Evolutionary conservation across 2,888 invertebrate species (phyloP).

Genomic region (Amblyteles armatorius): DNA sequence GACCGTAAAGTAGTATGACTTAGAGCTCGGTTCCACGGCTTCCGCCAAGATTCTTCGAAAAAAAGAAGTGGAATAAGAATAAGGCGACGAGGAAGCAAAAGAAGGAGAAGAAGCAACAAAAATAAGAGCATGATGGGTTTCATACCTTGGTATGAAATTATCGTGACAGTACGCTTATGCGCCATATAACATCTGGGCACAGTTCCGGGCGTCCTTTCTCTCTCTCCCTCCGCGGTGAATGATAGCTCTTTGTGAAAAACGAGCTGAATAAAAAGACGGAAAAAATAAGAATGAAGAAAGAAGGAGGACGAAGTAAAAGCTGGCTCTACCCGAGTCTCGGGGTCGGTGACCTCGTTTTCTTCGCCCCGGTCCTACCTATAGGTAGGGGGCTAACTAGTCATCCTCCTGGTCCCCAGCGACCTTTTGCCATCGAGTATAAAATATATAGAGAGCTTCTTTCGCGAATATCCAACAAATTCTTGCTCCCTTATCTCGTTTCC

Average conservation of each 20-base stretch:
- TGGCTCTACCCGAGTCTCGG: slow-evolving; percentile 1
- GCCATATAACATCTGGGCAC: slow-evolving; percentile 33
- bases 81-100: slow-evolving; percentile 17
- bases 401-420: slow-evolving; percentile 34
- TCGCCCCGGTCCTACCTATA: not conserved
- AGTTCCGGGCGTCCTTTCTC: slow-evolving; percentile 42
- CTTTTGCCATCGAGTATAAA: slow-evolving; percentile 30
- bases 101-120: slow-evolving; percentile 10
- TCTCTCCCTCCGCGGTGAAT: slow-evolving; percentile 12
- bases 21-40: slow-evolving; percentile 28
- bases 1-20: slow-evolving; percentile 39
- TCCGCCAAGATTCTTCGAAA: slow-evolving; percentile 32
- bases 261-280: not conserved
- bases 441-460: slow-evolving; percentile 36
- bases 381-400: slow-evolving; percentile 44
- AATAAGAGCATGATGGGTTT: slow-evolving; percentile 37
- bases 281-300: slow-evolving; percentile 17
- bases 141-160: slow-evolving; percentile 47
- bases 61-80: slow-evolving; percentile 23
- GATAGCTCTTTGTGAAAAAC: slow-evolving; percentile 44
- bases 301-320: slow-evolving; percentile 30
- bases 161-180: slow-evolving; percentile 44
- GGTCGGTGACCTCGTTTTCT: slow-evolving; percentile 39
- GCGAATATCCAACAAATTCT: slow-evolving; percentile 31
- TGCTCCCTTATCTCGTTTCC: slow-evolving; percentile 2